Evolutionary conservation across 2,888 invertebrate species (phyloP), one percentile per base, ranked within the genome.

Genomic region (Coelinius sp.): DNA sequence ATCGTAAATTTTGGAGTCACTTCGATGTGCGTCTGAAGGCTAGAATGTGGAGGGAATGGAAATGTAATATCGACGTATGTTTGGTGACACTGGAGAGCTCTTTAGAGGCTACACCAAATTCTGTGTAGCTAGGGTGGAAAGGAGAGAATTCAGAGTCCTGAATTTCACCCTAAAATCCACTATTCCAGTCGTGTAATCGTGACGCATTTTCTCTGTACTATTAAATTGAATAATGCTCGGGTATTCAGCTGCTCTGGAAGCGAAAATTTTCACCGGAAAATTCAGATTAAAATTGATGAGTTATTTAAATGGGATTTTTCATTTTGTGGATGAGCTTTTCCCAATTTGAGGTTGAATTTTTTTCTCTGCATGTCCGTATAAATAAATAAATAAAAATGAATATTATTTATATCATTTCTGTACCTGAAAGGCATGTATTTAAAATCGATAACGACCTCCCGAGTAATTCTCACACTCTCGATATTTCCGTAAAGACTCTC

Each of bases 61-160:
- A 59, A 35, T 31, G 31, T 59, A 59, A 59, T 31, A 59, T 59
- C 59, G 59, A 59, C 59, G 59, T 59, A 35, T 59, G 31, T 59
- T 59, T 59, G 59, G 59, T 59, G 31, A 59, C 59, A 35, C 59
- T 31, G 59, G 59, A 31, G 59, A 35, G 59, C 59, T 35, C 59
- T 59, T 59, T 59, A 35, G 31, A 35, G 59, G 31, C 59, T 31
- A 59, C 59, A 59, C 31, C 31, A 31, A 59, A 22, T 35, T 35
- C 20, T 31, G 59, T 59, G 27, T 59, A 4, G 31, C n/a, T 17
- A 17, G 35, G 35, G 20, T 31, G 31, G 31, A 17, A 20, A 31
- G 20, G 31, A 59, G 35, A 59, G 22, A n/a, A n/a, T n/a, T n/a
- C n/a, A n/a, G n/a, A n/a, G 14, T 3, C 17, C 27, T 24, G 27